Conservation (phyloP, 2,113 vertebrate species). For the Canis aureus region DNA sequence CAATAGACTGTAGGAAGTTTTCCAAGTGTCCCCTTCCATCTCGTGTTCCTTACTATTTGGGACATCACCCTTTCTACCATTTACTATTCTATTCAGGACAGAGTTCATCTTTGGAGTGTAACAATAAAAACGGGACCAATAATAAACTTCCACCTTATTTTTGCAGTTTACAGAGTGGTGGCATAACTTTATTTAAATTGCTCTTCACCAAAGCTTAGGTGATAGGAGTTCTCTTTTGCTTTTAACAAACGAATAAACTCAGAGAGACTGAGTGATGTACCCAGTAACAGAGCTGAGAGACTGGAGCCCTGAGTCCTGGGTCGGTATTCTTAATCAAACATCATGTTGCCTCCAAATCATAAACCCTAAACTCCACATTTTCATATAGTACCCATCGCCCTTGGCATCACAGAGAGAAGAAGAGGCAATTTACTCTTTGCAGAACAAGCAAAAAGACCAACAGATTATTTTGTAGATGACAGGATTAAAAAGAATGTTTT, state of each 20-base stretch:
- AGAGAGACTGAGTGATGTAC: neutral
- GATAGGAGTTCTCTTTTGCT: slow-evolving; percentile 15
- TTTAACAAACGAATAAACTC: slow-evolving; percentile 15
- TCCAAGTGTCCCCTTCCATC: neutral
- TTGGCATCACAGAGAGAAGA: neutral
- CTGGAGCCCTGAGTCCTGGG: neutral
- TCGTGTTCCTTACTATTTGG: neutral
- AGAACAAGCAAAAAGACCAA: neutral
- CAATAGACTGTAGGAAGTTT: neutral
- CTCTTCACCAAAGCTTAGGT: neutral
- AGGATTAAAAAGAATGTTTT: neutral
- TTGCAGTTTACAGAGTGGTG: neutral
- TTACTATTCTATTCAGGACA: neutral
- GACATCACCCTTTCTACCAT: neutral
- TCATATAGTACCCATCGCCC: neutral
- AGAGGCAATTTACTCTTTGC: neutral
- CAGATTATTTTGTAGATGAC: neutral
- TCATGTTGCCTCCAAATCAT: neutral
- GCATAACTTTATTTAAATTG: slow-evolving; percentile 35
- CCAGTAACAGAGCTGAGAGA: neutral
- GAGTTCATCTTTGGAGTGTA: slow-evolving; percentile 46
- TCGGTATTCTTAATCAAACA: neutral
- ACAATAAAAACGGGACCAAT: slow-evolving; percentile 36
- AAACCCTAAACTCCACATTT: neutral
- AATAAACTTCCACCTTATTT: slow-evolving; percentile 23